phyloP scores from a whole-genome alignment of 2,888 invertebrate genomes.

The Apodemia duryi region DNA sequence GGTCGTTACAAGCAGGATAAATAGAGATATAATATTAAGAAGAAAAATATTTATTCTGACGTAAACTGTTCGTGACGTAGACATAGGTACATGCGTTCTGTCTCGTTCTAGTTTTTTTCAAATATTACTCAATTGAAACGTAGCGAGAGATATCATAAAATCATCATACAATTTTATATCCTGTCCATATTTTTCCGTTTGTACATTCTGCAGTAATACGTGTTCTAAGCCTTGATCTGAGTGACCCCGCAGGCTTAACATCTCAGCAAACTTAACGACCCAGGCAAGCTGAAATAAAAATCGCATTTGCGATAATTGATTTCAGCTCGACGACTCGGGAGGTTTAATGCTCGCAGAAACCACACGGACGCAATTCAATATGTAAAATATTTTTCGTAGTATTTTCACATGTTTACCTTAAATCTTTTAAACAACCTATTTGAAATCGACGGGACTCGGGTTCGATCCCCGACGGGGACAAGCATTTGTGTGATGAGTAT shows the following conservation, averaged over 20 bases:
- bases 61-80: too few species aligned
- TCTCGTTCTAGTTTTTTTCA: background rate
- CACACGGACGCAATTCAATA: background rate
- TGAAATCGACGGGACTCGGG: too few species aligned
- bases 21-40: too few species aligned
- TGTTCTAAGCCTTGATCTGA: background rate
- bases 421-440: too few species aligned
- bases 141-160: too few species aligned
- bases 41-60: too few species aligned
- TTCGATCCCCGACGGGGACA: too few species aligned
- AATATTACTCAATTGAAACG: background rate
- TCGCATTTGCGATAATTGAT: conserved; percentile 62
- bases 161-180: background rate
- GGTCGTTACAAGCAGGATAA: too few species aligned
- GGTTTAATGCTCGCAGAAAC: conserved; percentile 21
- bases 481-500: too few species aligned
- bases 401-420: too few species aligned
- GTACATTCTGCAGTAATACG: background rate
- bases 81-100: too few species aligned
- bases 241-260: conserved; percentile 12
- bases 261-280: conserved; percentile 12
- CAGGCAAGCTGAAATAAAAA: conserved; percentile 51
- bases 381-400: too few species aligned
- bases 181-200: background rate
- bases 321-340: conserved; percentile 33